phyloP scores from a whole-genome alignment of 2,113 vertebrate genomes.

The Pedetes capensis region DNA sequence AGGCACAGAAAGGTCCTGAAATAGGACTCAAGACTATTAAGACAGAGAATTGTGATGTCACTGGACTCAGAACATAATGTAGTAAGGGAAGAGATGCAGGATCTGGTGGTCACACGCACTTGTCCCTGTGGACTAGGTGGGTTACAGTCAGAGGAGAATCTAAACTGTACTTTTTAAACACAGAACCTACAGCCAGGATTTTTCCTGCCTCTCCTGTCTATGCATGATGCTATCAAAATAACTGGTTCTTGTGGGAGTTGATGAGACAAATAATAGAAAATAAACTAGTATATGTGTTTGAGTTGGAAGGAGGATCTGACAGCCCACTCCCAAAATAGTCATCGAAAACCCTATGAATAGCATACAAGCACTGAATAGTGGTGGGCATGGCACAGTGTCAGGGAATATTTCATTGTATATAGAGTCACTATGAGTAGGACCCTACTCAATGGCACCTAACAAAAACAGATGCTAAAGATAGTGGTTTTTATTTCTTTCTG shows the following conservation, averaged over 20 bases:
- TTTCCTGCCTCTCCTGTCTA: neutral
- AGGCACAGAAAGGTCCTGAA: neutral
- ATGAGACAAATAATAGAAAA: neutral
- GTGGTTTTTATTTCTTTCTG: neutral
- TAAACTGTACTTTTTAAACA: neutral
- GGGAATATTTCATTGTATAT: too few relatives aligned
- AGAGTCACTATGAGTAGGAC: too few relatives aligned
- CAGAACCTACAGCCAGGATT: neutral
- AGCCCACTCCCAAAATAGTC: too few relatives aligned
- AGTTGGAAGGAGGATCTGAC: too few relatives aligned
- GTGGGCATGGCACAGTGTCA: too few relatives aligned
- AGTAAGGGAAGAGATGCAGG: neutral
- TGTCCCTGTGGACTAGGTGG: neutral
- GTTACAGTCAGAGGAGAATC: neutral
- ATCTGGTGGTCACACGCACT: neutral
- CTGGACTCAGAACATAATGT: neutral
- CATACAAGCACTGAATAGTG: too few relatives aligned
- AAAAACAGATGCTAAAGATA: neutral
- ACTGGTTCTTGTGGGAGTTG: neutral
- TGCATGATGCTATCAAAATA: neutral
- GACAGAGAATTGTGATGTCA: neutral
- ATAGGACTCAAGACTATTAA: neutral
- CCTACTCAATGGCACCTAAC: too few relatives aligned
- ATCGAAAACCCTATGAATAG: too few relatives aligned
- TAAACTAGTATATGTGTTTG: neutral